These are phyloP conservation scores for Clostera curtula DNA, from an alignment of 2,888 invertebrate genomes.

Conservation along the genomic window DNA sequence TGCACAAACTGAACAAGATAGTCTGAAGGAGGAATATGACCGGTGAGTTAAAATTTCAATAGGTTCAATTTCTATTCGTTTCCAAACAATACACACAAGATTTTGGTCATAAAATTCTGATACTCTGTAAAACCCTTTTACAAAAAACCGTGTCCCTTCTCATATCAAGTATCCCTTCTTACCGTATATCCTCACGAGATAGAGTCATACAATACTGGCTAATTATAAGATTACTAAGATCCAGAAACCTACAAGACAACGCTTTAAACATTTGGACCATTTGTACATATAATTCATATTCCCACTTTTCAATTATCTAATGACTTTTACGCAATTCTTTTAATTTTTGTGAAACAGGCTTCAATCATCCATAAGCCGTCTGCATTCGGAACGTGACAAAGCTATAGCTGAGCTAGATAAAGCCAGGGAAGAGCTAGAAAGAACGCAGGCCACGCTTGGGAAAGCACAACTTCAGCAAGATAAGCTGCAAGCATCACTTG, in stretches of 20 bases:
- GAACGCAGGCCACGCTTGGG: conserved; percentile 91
- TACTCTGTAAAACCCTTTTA: neutral
- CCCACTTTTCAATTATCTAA: too few relatives aligned
- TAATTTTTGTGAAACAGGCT: conserved; percentile 55
- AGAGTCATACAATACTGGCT: too few relatives aligned
- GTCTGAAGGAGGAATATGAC: conserved; percentile 93
- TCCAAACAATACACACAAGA: too few relatives aligned
- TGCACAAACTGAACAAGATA: conserved; percentile 95
- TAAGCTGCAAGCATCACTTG: conserved; percentile 90
- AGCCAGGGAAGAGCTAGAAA: conserved; percentile 89
- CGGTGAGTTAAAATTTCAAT: conserved; percentile 45
- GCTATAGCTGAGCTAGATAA: conserved; percentile 90
- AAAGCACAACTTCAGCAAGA: conserved; percentile 94
- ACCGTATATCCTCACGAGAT: too few relatives aligned
- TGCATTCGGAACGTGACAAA: conserved; percentile 92
- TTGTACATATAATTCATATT: too few relatives aligned
- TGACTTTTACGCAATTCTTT: too few relatives aligned
- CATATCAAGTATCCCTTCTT: too few relatives aligned
- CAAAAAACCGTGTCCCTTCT: too few relatives aligned
- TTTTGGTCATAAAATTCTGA: too few relatives aligned
- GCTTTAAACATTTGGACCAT: too few relatives aligned
- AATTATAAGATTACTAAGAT: too few relatives aligned
- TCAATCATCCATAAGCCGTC: conserved; percentile 86
- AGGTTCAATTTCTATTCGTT: neutral
- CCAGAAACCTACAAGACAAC: too few relatives aligned